Evolutionary conservation across 2,888 invertebrate species (phyloP).

Genomic region (Eupithecia pulchellata): DNA sequence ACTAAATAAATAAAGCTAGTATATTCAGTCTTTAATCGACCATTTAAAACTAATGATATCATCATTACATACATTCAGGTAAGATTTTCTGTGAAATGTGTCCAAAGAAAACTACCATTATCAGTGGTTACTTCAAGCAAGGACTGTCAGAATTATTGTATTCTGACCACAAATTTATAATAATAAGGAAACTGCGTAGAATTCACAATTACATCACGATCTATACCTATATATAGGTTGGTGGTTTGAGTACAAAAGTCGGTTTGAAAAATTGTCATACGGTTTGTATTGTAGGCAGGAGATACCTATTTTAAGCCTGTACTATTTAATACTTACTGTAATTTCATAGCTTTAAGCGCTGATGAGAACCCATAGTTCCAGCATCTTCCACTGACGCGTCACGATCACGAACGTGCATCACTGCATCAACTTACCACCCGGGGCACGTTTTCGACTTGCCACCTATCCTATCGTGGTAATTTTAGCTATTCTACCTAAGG

Average conservation of each 20-base stretch:
- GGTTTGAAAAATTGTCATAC: not conserved
- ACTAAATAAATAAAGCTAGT: constrained; percentile 31
- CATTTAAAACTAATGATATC: constrained; percentile 43
- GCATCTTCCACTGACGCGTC: not conserved
- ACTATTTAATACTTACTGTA: not conserved
- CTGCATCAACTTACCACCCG: not conserved
- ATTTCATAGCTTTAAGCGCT: not conserved
- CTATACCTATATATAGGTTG: not conserved
- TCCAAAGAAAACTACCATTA: constrained; percentile 39
- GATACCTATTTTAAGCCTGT: too few relatives aligned
- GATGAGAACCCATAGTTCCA: not conserved
- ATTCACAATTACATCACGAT: constrained; percentile 6
- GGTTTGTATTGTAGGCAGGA: not conserved
- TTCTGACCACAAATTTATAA: constrained; percentile 6
- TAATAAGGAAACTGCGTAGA: not conserved
- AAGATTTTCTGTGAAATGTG: constrained; percentile 58
- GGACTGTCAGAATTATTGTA: constrained; percentile 7
- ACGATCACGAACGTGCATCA: too few relatives aligned
- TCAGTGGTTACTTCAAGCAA: constrained; percentile 1
- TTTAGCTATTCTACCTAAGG: not conserved
- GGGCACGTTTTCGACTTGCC: not conserved
- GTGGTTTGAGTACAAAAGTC: not conserved
- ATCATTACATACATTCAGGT: constrained; percentile 36
- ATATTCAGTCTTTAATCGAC: constrained; percentile 34
- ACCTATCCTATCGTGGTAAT: not conserved